These are phyloP conservation scores for Aphidius gifuensis DNA, from an alignment of 1,140 invertebrate species.

Conservation along the genomic window DNA sequence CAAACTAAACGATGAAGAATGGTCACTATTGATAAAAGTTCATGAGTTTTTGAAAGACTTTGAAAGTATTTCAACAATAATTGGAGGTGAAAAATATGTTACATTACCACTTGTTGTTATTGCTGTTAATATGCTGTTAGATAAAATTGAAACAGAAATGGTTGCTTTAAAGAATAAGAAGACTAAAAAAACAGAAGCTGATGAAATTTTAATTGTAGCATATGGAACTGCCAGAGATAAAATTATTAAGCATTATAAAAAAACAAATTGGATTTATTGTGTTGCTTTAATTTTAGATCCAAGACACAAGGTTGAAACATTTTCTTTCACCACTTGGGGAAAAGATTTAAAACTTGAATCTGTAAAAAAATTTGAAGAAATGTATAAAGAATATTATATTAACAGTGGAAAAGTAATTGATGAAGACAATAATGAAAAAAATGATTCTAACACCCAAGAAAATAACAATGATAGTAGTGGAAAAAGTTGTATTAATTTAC, in stretches of 20 bases:
- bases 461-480: no score
- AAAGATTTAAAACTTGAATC: slow-evolving; percentile 12
- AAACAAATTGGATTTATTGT: slow-evolving; percentile 45
- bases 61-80: no score
- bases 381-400: slow-evolving; percentile 13
- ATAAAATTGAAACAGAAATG: not conserved
- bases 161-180: not conserved
- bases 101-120: slow-evolving; percentile 37
- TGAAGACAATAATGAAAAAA: not conserved
- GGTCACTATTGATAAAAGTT: not conserved
- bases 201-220: slow-evolving; percentile 9
- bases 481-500: no score
- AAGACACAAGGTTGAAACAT: slow-evolving; percentile 42
- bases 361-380: slow-evolving; percentile 16
- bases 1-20: slow-evolving; percentile 1
- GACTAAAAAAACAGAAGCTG: not conserved
- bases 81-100: not conserved
- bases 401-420: not conserved
- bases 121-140: slow-evolving; percentile 40
- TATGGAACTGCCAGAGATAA: slow-evolving; percentile 42
- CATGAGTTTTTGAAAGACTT: not conserved
- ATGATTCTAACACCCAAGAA: no score
- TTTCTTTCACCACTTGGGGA: slow-evolving; percentile 14
- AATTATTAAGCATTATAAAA: slow-evolving; percentile 42
- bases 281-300: slow-evolving; percentile 42